Evolutionary conservation across 2,888 invertebrate genomes (phyloP).

Genomic region (Epiblema foenella): DNA sequence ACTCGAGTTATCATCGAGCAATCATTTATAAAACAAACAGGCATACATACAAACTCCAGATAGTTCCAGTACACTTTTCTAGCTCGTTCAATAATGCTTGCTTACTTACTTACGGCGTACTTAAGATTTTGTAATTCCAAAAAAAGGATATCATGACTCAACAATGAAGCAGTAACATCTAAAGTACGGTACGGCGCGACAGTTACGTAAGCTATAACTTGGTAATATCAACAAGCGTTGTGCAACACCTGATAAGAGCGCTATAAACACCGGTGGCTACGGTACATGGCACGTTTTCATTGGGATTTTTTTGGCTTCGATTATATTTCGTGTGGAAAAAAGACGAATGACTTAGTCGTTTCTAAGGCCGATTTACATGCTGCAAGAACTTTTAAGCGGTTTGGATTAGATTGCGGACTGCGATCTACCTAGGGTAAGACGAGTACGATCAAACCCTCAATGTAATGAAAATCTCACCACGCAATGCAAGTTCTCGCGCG

Average conservation of each 20-base stretch:
- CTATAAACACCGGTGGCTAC: conserved; percentile 29
- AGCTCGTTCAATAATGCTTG: not conserved
- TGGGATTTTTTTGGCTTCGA: not conserved
- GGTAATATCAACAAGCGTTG: conserved; percentile 55
- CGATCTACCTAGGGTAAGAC: too few relatives aligned
- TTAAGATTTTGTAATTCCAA: not conserved
- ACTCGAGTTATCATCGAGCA: not conserved
- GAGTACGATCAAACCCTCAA: too few relatives aligned
- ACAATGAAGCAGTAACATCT: conserved; percentile 33
- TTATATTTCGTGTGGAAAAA: not conserved
- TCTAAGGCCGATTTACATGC: too few relatives aligned
- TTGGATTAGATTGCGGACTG: too few relatives aligned
- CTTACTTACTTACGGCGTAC: not conserved
- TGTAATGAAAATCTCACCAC: too few relatives aligned
- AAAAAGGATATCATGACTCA: conserved; percentile 9
- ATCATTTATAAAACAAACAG: too few relatives aligned
- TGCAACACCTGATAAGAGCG: conserved; percentile 49
- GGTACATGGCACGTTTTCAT: conserved; percentile 25
- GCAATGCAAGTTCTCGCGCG: too few relatives aligned
- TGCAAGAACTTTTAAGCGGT: too few relatives aligned
- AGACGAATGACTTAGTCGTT: too few relatives aligned
- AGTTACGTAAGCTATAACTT: conserved; percentile 52
- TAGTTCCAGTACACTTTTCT: not conserved
- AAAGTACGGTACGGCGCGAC: conserved; percentile 31
- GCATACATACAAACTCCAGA: too few relatives aligned